A percentile compares a stretch with the other conserved stretches of the same genome.
These are phyloP conservation scores for Hetaerina titia DNA, from an alignment of 2,888 invertebrate genomes.

Conservation along the genomic window DNA sequence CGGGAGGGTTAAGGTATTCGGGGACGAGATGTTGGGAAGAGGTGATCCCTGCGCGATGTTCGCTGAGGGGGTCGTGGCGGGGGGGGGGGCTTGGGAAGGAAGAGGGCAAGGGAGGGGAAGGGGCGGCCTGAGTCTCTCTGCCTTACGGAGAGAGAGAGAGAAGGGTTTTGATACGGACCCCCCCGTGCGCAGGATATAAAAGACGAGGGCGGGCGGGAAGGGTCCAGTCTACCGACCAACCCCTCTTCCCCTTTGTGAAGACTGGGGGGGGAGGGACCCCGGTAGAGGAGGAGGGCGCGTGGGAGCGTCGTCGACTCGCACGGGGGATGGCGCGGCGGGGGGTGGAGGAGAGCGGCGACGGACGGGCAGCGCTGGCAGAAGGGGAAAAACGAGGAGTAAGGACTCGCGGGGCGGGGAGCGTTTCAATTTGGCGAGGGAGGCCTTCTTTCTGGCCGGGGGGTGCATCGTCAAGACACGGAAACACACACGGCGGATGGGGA, in stretches of 20 bases:
- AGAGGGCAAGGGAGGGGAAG: background rate
- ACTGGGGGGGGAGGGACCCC: background rate
- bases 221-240: background rate
- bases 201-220: background rate
- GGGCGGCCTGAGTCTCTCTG: background rate
- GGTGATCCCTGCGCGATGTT: background rate
- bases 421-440: no score
- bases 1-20: no score
- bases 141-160: background rate
- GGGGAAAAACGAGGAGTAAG: background rate
- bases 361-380: background rate
- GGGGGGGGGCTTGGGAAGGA: background rate
- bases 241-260: background rate
- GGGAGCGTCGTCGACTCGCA: background rate
- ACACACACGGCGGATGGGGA: no score
- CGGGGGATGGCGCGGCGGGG: background rate
- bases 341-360: background rate
- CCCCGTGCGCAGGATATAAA: background rate
- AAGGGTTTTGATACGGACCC: conserved; percentile 22
- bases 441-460: no score
- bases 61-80: background rate
- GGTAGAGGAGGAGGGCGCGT: background rate
- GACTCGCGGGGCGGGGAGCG: background rate
- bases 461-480: no score
- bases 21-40: no score